Percentiles rank a stretch among this genome's conserved stretches.
Evolutionary conservation across 1,140 invertebrate genomes (phyloP).

Genomic region (Cyphomyrmex costatus): DNA sequence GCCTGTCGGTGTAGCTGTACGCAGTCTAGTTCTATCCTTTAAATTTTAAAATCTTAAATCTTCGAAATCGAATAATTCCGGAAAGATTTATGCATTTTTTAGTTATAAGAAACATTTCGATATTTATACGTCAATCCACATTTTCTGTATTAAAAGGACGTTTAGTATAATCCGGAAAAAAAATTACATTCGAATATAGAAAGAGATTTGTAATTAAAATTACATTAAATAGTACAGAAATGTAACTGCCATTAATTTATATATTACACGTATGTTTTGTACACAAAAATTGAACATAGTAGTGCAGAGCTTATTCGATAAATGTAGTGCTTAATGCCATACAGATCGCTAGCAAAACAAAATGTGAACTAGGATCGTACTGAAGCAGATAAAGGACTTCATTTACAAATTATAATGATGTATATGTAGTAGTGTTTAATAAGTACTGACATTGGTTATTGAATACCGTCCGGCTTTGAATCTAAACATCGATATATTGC

Average conservation of each 20-base stretch:
- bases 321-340: not conserved
- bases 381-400: slow-evolving; percentile 36
- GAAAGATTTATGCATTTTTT: slow-evolving; percentile 23
- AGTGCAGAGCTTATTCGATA: not conserved
- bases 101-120: slow-evolving; percentile 2
- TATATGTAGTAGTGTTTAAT: slow-evolving; percentile 17
- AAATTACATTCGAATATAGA: not conserved
- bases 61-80: slow-evolving; percentile 43
- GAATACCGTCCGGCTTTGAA: slow-evolving; percentile 26
- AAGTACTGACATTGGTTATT: slow-evolving; percentile 36
- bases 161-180: not conserved
- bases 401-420: slow-evolving; percentile 41
- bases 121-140: too few species aligned
- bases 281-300: not conserved
- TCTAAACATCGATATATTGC: slow-evolving; percentile 3
- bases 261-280: not conserved
- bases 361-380: not conserved
- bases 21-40: not conserved
- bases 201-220: not conserved
- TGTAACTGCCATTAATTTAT: not conserved
- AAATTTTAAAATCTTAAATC: slow-evolving; percentile 12
- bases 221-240: not conserved
- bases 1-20: not conserved
- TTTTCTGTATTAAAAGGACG: not conserved
- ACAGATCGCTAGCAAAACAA: slow-evolving; percentile 15